Conservation (phyloP, 2,113 vertebrate species). For the Opisthocomus hoazin region DNA sequence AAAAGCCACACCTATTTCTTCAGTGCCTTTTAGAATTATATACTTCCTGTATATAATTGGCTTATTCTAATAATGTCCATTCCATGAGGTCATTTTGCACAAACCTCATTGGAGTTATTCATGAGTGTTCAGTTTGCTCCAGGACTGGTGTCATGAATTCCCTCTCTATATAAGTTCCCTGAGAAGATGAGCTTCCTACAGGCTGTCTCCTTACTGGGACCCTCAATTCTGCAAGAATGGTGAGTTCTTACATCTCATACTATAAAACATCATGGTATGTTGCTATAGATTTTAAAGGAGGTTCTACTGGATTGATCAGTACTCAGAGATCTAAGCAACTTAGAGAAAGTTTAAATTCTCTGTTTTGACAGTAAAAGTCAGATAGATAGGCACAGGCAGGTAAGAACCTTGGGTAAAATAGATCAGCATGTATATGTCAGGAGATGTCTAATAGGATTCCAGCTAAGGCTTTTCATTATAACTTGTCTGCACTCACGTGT, state of each 20-base stretch:
- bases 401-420: not conserved
- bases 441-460: not conserved
- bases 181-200: not conserved
- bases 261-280: not conserved
- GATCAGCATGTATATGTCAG: not conserved
- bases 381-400: not conserved
- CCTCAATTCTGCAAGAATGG: conserved; percentile 34
- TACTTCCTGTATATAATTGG: not conserved
- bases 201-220: not conserved
- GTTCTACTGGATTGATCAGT: not conserved
- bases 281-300: not conserved
- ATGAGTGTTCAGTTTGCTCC: not conserved
- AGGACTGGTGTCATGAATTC: not conserved
- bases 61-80: not conserved
- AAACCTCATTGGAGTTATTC: not conserved
- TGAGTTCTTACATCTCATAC: not conserved
- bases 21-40: not conserved
- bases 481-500: not conserved
- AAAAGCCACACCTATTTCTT: not conserved
- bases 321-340: not conserved
- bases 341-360: not conserved
- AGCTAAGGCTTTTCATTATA: not conserved
- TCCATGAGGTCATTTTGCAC: conserved; percentile 6
- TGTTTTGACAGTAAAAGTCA: not conserved
- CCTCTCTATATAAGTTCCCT: not conserved